Evolutionary conservation across 2,113 vertebrate species (phyloP), one percentile per base, ranked within the genome.

Genomic region (Xenopus borealis): DNA sequence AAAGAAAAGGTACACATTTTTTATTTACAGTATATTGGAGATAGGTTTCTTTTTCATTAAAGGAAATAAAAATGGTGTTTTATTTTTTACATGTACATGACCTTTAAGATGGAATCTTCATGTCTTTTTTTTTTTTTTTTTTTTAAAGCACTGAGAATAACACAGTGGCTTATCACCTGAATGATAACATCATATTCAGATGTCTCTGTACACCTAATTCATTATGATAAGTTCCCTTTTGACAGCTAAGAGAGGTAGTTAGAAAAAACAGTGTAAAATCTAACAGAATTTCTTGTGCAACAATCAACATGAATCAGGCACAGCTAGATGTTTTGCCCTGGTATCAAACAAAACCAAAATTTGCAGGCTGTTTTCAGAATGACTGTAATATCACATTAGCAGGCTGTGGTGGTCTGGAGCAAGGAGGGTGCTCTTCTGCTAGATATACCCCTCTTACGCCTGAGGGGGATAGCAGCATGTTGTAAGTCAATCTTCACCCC

Each of bases 191-290:
- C 59, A 55, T 69, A 69, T 76, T 76, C 66, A 69, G 59, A 62
- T 61, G 62, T 59, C 46, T 76, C 58, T 50, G 20, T 69, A 69
- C 73, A 69, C 73, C 66, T 76, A 76, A 76, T 76, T 76, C 73
- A 69, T 76, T 76, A 75, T 69, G 72, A 69, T 75, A 75, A 75
- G 66, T 75, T 75, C 68, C 30, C 59, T 69, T 76, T 69, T 76
- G 73, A 76, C 73, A 76, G 73, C 63, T 76, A 69, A 76, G 73
- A 76, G 69, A 76, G 66, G 73, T 76, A 76, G 73, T 76, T 76
- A 76, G 73, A 63, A 76, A n/a, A 69, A 69, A 76, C 50, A 66
- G 73, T 76, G 73, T 76, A 76, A 76, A 76, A 69, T 63, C 58
- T 69, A 76, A 76, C 73, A 76, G 73, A 69, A 69, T 69, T 76